Evolutionary conservation across 2,797 vertebrate species (phyloP).

Genomic region (Myotis findleyi): DNA sequence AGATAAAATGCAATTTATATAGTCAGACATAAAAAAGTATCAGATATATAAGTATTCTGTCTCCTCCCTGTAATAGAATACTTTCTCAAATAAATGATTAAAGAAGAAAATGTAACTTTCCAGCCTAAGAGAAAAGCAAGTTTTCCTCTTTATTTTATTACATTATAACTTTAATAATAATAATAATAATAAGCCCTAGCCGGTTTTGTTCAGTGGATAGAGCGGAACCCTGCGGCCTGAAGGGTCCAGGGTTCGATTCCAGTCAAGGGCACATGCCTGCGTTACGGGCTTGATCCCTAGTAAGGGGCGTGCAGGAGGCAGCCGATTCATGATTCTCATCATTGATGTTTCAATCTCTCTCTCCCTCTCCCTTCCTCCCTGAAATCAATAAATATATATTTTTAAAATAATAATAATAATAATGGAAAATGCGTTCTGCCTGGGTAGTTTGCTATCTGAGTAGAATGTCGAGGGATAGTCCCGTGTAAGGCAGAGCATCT

Average conservation of each 20-base stretch:
- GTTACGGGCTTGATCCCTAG: too few relatives aligned
- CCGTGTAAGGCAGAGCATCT: not conserved
- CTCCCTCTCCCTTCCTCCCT: too few relatives aligned
- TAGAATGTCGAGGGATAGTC: not conserved
- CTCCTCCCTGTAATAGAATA: not conserved
- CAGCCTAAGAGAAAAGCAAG: not conserved
- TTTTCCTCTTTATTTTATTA: not conserved
- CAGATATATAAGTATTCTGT: not conserved
- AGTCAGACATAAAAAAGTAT: not conserved
- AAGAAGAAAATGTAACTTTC: slow-evolving; percentile 24
- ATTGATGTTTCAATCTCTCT: too few relatives aligned
- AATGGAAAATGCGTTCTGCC: not conserved
- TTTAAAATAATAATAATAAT: too few relatives aligned
- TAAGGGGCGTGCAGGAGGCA: too few relatives aligned
- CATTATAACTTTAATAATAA: not conserved
- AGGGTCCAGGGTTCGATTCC: too few relatives aligned
- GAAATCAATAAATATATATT: not conserved
- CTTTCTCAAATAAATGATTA: not conserved
- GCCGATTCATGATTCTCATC: too few relatives aligned
- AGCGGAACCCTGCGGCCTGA: too few relatives aligned
- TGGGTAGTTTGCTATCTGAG: not conserved
- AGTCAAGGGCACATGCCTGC: too few relatives aligned
- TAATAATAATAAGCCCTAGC: not conserved
- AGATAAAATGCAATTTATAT: not conserved
- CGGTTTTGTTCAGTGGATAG: too few relatives aligned